These are phyloP conservation scores for Dynastes tityus DNA, from an alignment of 2,888 invertebrate genomes.

Conservation along the genomic window DNA sequence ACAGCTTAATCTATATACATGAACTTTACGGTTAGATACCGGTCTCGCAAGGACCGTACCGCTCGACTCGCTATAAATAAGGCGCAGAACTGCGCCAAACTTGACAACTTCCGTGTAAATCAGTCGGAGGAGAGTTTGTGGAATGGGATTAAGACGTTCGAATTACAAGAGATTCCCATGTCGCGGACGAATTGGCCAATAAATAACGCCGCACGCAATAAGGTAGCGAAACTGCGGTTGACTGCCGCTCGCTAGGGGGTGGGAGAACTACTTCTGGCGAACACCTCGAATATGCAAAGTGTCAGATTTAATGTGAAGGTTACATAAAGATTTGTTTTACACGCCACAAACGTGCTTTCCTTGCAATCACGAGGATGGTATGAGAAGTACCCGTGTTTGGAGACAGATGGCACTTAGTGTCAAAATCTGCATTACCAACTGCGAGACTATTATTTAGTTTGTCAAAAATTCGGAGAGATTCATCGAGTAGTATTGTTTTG, in stretches of 20 bases:
- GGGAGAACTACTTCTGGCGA: neutral
- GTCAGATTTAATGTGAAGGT: neutral
- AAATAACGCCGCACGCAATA: conserved; percentile 29
- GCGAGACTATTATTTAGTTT: too few relatives aligned
- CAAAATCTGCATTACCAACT: too few relatives aligned
- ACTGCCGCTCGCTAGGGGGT: neutral
- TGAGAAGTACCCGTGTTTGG: too few relatives aligned
- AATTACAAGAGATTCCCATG: conserved; percentile 33
- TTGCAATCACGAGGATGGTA: too few relatives aligned
- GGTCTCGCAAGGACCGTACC: conserved; percentile 16
- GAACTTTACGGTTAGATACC: conserved; percentile 25
- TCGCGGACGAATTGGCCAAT: conserved; percentile 41
- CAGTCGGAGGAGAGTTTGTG: conserved; percentile 29
- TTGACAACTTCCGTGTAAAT: conserved; percentile 40
- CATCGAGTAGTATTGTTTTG: too few relatives aligned
- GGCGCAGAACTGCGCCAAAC: conserved; percentile 23
- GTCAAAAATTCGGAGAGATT: too few relatives aligned
- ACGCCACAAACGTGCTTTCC: too few relatives aligned
- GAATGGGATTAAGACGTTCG: conserved; percentile 40
- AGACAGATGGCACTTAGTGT: too few relatives aligned
- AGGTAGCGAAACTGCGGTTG: conserved; percentile 10
- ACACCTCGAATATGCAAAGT: neutral
- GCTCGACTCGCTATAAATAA: conserved; percentile 28
- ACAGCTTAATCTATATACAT: conserved; percentile 36
- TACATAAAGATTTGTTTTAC: neutral